Evolutionary conservation across 2,113 vertebrate genomes (phyloP).

Genomic region (Papio anubis): DNA sequence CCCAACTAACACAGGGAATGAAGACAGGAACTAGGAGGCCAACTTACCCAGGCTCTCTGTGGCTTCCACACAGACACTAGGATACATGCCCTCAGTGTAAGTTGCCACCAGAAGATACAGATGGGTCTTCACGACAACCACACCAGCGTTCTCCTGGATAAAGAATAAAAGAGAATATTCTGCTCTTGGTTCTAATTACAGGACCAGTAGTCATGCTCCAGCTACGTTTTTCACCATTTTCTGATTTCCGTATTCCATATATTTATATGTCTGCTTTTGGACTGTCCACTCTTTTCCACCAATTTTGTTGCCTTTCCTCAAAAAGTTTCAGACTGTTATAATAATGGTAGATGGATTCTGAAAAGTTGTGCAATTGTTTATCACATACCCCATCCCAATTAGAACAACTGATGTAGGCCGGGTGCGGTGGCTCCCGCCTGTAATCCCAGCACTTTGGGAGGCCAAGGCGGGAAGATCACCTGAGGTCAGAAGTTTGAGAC

Average conservation of each 20-base stretch:
- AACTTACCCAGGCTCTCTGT: constrained; percentile 87
- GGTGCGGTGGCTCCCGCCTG: no score
- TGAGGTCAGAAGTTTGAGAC: no score
- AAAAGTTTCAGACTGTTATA: neutral
- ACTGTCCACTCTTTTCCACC: neutral
- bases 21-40: neutral
- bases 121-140: constrained; percentile 84
- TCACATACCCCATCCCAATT: neutral
- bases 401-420: neutral
- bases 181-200: neutral
- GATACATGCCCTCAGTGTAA: constrained; percentile 85
- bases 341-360: neutral
- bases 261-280: neutral
- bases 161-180: constrained; percentile 27
- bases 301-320: neutral
- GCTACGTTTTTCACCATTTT: neutral
- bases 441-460: no score
- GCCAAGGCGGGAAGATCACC: no score
- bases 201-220: neutral
- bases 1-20: neutral
- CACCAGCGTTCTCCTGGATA: constrained; percentile 81
- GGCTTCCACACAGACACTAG: constrained; percentile 88
- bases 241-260: neutral
- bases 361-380: neutral
- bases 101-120: constrained; percentile 83